Evolutionary conservation across 2,113 vertebrate species (phyloP), one percentile per base, ranked within the genome.

Genomic region (Micronisus gabar): DNA sequence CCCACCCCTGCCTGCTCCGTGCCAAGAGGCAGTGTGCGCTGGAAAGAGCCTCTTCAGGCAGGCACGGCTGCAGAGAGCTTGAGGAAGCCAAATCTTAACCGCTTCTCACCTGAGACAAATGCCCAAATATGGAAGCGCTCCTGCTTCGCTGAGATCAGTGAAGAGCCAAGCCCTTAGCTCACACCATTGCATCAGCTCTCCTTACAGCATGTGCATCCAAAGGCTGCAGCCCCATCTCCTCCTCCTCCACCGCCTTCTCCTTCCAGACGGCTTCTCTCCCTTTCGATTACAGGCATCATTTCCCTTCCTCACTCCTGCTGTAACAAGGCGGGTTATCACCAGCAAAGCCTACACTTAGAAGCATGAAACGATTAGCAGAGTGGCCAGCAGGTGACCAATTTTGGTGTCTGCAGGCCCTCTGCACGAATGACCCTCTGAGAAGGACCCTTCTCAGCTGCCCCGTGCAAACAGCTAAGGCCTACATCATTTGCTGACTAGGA

Each of bases 21-120:
- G 40, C 61, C 73, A 81, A 43, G 65, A 59, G 74, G 23, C 52
- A 30, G 36, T 0, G 0, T 2, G 2, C 0, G 0, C 34, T 67
- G 52, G 50, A 48, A 86, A 38, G 26, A 20, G 48, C 62, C n/a
- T 58, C 74, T 27, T 21, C 30, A 76, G 73, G 79, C 48, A 79
- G 48, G 40, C 45, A 91, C 0, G 0, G 84, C 52, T 75, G 65
- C 47, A 19, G 22, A 85, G 48, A 68, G 62, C 56, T 67, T 8
- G 21, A 81, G 34, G 70, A 79, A 81, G 70, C 30, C 71, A 72
- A 55, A 65, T 71, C 34, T 21, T 10, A 62, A 58, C 50, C 70
- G 23, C 30, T 95, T 80, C 55, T 90, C 48, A 61, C 71, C 78
- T 0, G 8, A 58, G 58, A 85, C 16, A 68, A 82, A 61, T 58